Base-by-base conservation (phyloP, 2,113 vertebrate species). In the Menidia beryllina region DNA sequence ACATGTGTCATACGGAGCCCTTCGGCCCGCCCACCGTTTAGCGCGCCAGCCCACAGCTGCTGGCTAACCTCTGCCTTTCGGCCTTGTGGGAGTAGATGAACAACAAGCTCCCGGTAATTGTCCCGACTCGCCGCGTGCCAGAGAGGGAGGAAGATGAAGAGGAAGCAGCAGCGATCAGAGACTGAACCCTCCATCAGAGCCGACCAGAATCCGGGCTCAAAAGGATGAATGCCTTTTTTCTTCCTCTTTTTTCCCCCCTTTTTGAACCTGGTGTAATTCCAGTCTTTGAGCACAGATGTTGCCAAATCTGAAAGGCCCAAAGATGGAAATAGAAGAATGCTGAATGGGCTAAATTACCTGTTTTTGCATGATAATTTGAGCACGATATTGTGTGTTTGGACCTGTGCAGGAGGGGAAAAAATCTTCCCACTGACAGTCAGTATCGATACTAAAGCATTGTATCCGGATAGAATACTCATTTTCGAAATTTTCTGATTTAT, bases 31-130 rank as follows among this genome's bases (percentile, higher is more conserved):
- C 73, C 75, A 66, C 80, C 79, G 77, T 88, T 93, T 88, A 84
- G 87, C 82, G 88, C 88, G 91, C 88, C 81, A 79, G 69, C 71
- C 89, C 88, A 85, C 89, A 90, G 91, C 88, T 90, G 89, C 89
- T 87, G 84, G 81, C 78, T 86, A 87, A 89, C 87, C 87, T 89
- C 84, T 63, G 81, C 82, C 86, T 89, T 72, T 86, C 55, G 76
- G 83, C 85, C 83, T 85, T 85, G 87, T 90, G 84, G 85, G 85
- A 93, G 84, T 83, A 85, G 88, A 91, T 88, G 83, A 90, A 88
- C 85, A 89, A 85, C 87, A 85, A 84, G 79, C 83, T 82, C 77
- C 64, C 68, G 63, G 83, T 89, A 91, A 90, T 90, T 85, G 81
- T 90, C 85, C 77, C 72, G 30, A 69, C 62, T 80, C 60, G 19